Percentiles rank a stretch among this genome's conserved stretches.
Conservation (phyloP, 2,113 vertebrate genomes). For the Elanoides forficatus region DNA sequence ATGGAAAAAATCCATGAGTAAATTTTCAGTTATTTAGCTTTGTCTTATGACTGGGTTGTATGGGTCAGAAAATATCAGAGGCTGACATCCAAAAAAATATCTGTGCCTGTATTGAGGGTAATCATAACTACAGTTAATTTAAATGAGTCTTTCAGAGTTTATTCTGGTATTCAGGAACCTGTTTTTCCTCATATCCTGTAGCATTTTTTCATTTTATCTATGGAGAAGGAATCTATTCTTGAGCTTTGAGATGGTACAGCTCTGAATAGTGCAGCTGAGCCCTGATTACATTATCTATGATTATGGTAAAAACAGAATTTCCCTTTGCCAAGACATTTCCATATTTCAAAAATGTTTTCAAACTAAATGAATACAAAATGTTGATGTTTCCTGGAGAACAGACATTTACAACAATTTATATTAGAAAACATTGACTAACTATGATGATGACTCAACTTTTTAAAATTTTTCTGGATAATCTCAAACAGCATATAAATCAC, state of each 20-base stretch:
- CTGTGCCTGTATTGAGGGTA: background rate
- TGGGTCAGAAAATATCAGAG: background rate
- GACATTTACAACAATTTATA: background rate
- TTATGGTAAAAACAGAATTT: slow-evolving; percentile 3
- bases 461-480: background rate
- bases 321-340: background rate
- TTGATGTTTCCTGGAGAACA: background rate
- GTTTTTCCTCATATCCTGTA: background rate
- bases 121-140: slow-evolving; percentile 18
- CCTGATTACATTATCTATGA: background rate
- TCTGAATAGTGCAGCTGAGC: slow-evolving; percentile 9
- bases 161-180: background rate
- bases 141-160: background rate
- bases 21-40: background rate
- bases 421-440: background rate
- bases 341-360: slow-evolving; percentile 10
- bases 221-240: background rate
- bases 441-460: background rate
- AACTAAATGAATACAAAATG: background rate
- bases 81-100: background rate
- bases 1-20: background rate
- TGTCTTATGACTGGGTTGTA: background rate
- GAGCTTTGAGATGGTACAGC: background rate
- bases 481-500: background rate
- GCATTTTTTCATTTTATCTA: background rate